Evolutionary conservation across 2,113 vertebrate genomes (phyloP).

Genomic region (Calidris pugnax): DNA sequence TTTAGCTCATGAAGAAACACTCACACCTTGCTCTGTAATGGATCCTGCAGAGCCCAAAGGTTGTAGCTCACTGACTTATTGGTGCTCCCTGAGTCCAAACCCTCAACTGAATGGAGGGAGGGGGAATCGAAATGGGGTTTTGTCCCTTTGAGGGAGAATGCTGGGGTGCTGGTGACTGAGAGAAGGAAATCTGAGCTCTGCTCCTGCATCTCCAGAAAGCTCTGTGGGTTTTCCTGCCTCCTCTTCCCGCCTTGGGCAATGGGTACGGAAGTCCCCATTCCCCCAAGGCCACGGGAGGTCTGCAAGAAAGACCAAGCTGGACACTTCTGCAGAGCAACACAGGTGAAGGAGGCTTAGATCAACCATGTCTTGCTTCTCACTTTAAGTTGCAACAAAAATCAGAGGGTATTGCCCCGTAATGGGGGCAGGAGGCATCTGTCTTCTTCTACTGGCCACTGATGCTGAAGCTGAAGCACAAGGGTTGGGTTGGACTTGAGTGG

Average conservation of each 20-base stretch:
- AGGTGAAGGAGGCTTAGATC: neutral
- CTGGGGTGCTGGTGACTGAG: neutral
- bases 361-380: neutral
- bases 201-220: neutral
- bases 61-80: neutral
- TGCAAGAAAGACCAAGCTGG: neutral
- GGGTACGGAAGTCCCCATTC: neutral
- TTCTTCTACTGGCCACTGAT: neutral
- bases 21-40: constrained; percentile 22
- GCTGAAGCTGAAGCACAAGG: neutral
- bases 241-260: neutral
- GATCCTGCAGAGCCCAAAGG: neutral
- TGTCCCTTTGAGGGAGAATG: neutral
- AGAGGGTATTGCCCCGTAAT: neutral
- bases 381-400: neutral
- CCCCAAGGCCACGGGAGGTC: accelerated
- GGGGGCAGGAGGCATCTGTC: neutral
- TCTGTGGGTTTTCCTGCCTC: neutral
- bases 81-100: accelerated
- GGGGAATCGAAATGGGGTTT: neutral
- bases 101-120: neutral
- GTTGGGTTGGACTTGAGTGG: neutral
- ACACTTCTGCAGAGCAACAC: neutral
- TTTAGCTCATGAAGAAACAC: constrained; percentile 31
- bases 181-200: neutral